Evolutionary conservation across 2,797 vertebrate species (phyloP), one percentile per base, ranked within the genome.

Genomic region (Syngnathus acus): DNA sequence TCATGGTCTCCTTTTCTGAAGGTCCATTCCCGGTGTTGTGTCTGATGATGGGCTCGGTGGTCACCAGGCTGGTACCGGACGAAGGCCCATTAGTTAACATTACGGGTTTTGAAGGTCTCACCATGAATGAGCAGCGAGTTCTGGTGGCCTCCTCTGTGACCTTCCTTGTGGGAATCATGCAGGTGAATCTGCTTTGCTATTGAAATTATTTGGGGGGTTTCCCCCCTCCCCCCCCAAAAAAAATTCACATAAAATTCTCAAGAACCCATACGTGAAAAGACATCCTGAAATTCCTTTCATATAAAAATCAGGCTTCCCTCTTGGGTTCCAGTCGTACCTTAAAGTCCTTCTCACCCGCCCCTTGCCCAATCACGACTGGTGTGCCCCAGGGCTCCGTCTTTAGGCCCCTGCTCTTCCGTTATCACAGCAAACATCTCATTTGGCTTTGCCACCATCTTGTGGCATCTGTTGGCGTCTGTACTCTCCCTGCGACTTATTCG

Each of bases 1-100:
- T 39, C 11, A 39, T 17, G 13, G 32, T 19, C 1, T 38, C 10
- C 57, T 16, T 40, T 32, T 40, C 23, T 57, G 6, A 61, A 99
- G 97, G 97, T 81, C 93, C 96, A 0, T 99, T 99, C 75, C 96
- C 96, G 0, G 93, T 99, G 58, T 72, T 99, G 69, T 95, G 94
- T 79, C 82, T 94, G 76, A 99, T 99, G 96, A 92, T 98, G n/a
- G 95, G 96, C 67, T 87, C 88, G 0, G 91, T 86, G 0, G 96
- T 98, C 50, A 77, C 87, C 42, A 89, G 89, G 60, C 32, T 95
- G 59, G 90, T 91, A 5, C 92, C 92, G 0, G 92, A 92, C 1
- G 72, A 81, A 0, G 78, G 64, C 2, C 11, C 65, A 0, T 0
- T 43, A 0, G n/a, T 45, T 58, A 92, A 94, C 64, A 84, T 73